phyloP scores from a whole-genome alignment of 2,113 vertebrate species.

The Dipodomys merriami region DNA sequence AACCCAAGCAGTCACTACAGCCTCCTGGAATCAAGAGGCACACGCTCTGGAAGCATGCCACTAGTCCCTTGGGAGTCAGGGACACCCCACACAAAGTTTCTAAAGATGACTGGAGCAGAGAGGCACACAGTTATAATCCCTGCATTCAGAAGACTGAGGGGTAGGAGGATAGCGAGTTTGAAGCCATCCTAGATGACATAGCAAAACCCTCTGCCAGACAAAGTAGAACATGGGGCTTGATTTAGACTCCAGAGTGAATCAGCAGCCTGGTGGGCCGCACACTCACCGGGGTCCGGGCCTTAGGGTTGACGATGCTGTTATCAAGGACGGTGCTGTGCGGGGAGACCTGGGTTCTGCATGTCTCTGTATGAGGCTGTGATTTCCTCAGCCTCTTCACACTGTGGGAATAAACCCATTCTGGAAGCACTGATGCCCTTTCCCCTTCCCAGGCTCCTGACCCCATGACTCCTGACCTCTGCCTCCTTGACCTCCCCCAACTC shows the following conservation, averaged over 20 bases:
- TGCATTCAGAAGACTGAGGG: too few relatives aligned
- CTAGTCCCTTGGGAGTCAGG: too few relatives aligned
- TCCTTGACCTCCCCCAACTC: conserved; percentile 25
- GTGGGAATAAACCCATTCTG: background rate
- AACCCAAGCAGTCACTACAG: too few relatives aligned
- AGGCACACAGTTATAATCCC: too few relatives aligned
- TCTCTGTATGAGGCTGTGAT: background rate
- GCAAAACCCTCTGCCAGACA: too few relatives aligned
- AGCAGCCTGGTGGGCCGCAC: background rate
- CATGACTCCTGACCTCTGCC: rapidly evolving
- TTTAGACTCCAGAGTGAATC: background rate
- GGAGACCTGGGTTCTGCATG: background rate
- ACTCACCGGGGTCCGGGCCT: background rate
- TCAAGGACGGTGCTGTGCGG: conserved; percentile 68
- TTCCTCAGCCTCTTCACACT: conserved; percentile 26
- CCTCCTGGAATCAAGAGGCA: too few relatives aligned
- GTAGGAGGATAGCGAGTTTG: too few relatives aligned
- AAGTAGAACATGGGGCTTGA: too few relatives aligned
- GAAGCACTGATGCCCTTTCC: rapidly evolving
- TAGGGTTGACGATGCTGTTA: conserved; percentile 68
- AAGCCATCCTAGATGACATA: too few relatives aligned
- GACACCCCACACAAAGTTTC: too few relatives aligned
- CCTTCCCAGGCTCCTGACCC: background rate
- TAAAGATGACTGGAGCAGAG: too few relatives aligned
- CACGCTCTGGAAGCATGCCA: too few relatives aligned